Evolutionary conservation across 2,797 vertebrate species (phyloP), one percentile per base, ranked within the genome.

Genomic region (Cyclopterus lumpus): DNA sequence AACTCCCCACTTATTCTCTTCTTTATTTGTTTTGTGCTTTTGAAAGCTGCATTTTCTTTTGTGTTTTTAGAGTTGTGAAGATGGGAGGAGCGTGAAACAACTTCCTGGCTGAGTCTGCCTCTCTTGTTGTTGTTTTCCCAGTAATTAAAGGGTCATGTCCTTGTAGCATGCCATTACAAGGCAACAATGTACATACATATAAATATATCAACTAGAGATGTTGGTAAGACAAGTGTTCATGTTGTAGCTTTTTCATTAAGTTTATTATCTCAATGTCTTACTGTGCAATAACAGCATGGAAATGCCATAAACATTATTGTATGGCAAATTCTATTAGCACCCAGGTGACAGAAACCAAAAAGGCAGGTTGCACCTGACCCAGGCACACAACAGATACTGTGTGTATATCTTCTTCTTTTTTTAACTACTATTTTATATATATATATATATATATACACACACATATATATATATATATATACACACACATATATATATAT

Each of bases 91-190:
- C 67, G 61, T 54, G 65, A 86, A 75, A 71, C 69, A 55, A 32
- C 79, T 79, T 84, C 79, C 67, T 75, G 64, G 57, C 71, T 54
- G 54, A 57, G 44, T 79, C 68, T 67, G 44, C 55, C 51, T 77
- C 54, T 77, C 22, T 71, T 53, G 69, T 73, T 82, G 40, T 77
- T 70, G 48, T 88, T 84, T n/a, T 85, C 84, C 38, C 71, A 80
- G 54, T 87, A 84, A 85, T 80, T 83, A 71, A 90, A 90, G 86
- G 82, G 86, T 90, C 71, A 69, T 73, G 82, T 88, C 86, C 90
- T 94, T 94, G 91, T 93, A 90, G 94, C 94, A 95, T 95, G 95
- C 92, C 92, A 90, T 85, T 95, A 92, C 92, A 91, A 93, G 94
- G 88, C 91, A 89, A 86, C 8, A 80, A 72, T 94, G 93, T 94